Percentiles rank a stretch among this genome's conserved stretches.
Conservation (phyloP, 2,113 vertebrate genomes). For the Tragelaphus imberbis region DNA sequence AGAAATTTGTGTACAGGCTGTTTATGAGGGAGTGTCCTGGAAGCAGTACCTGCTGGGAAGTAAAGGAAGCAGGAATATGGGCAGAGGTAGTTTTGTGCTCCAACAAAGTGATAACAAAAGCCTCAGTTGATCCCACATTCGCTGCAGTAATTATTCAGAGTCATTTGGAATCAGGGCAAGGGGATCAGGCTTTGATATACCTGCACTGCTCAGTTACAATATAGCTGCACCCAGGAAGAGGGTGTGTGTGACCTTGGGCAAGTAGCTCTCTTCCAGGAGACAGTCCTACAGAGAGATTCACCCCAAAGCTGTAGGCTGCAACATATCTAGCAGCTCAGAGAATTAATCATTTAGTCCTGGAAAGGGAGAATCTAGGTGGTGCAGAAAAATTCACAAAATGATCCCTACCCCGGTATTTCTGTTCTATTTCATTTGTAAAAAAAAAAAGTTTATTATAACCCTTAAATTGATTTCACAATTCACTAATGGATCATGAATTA, state of each 20-base stretch:
- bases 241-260: neutral
- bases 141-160: neutral
- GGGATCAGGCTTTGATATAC: neutral
- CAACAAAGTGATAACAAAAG: neutral
- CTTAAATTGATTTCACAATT: slow-evolving; percentile 1
- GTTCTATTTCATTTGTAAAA: neutral
- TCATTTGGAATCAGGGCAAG: neutral
- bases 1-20: neutral
- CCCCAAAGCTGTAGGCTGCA: neutral
- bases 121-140: neutral
- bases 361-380: neutral
- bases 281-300: neutral
- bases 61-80: neutral
- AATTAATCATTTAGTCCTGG: neutral
- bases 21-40: neutral
- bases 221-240: neutral
- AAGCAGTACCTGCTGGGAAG: neutral
- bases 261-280: slow-evolving; percentile 9
- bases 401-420: neutral
- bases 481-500: neutral
- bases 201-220: neutral
- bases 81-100: neutral
- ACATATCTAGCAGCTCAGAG: neutral
- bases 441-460: neutral
- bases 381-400: neutral